A percentile compares a stretch with the other conserved stretches of the same genome.
phyloP scores from a whole-genome alignment of 2,113 vertebrate species.

The Vulpes lagopus region DNA sequence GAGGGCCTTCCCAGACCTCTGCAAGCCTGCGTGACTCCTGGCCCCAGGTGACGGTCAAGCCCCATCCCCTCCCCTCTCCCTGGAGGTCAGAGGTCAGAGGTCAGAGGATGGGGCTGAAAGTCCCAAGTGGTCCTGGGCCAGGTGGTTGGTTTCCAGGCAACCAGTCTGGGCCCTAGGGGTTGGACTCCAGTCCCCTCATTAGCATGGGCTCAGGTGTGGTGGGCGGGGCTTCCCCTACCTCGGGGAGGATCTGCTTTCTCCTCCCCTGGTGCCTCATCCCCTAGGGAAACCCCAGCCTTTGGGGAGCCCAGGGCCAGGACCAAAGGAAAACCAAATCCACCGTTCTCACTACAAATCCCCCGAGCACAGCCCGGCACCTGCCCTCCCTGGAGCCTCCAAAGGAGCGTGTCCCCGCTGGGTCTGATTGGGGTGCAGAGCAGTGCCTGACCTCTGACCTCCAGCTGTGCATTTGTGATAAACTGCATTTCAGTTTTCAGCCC shows the following conservation, averaged over 20 bases:
- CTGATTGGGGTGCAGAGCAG: too few species aligned
- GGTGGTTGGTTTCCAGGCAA: too few species aligned
- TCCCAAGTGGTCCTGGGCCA: neutral
- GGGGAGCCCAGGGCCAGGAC: neutral
- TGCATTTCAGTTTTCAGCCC: neutral
- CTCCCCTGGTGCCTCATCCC: too few species aligned
- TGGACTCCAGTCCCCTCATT: neutral
- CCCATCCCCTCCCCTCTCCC: neutral
- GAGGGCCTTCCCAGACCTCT: neutral
- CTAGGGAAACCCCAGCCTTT: too few species aligned
- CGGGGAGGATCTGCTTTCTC: neutral
- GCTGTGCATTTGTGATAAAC: too few species aligned
- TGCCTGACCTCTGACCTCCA: too few species aligned
- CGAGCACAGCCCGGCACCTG: fast-evolving
- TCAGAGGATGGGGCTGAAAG: neutral
- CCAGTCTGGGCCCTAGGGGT: too few species aligned
- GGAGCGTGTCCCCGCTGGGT: too few species aligned
- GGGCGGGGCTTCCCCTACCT: neutral
- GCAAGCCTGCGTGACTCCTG: neutral
- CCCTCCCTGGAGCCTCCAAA: neutral
- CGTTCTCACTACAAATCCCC: neutral
- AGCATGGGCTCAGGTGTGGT: neutral
- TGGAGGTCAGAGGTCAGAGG: neutral
- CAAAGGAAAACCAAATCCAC: neutral
- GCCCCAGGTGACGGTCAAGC: neutral